Evolutionary conservation across 92 coral and sea anemone species (phyloP).

Genomic region (Heteractis magnifica): DNA sequence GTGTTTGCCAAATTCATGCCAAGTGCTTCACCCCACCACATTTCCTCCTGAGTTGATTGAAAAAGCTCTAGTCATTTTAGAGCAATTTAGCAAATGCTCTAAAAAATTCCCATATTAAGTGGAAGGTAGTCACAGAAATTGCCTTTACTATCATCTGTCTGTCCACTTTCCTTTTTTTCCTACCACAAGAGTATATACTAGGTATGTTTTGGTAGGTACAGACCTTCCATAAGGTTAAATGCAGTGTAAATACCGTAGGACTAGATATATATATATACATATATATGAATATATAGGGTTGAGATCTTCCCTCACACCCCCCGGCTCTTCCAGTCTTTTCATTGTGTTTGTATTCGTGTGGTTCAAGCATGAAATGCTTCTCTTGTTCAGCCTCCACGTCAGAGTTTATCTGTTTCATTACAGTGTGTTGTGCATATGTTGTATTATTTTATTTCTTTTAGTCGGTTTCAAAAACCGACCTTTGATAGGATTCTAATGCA

Average conservation of each 20-base stretch:
- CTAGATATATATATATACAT: constrained; percentile 31
- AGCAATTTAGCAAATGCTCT: background rate
- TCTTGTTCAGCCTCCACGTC: background rate
- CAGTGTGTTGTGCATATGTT: constrained; percentile 35
- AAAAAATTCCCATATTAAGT: background rate
- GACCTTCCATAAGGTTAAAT: constrained; percentile 20
- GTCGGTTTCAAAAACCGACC: constrained; percentile 92
- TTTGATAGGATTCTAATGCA: constrained; percentile 8
- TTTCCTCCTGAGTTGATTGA: background rate
- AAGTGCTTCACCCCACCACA: background rate
- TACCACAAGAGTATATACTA: background rate
- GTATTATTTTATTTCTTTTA: constrained; percentile 31
- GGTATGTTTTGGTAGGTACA: background rate
- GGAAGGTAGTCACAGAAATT: background rate
- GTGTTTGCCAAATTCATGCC: constrained; percentile 1
- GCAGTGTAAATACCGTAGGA: constrained; percentile 54
- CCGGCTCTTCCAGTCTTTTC: constrained; percentile 55
- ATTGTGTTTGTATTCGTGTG: constrained; percentile 40
- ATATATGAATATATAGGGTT: constrained; percentile 26
- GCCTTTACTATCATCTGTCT: background rate
- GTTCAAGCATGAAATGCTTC: constrained; percentile 61
- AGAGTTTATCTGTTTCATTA: constrained; percentile 7
- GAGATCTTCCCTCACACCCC: constrained; percentile 83
- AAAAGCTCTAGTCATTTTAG: background rate
- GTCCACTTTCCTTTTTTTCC: background rate